phyloP scores from a whole-genome alignment of 2,113 vertebrate species.

The Collichthys lucidus region DNA sequence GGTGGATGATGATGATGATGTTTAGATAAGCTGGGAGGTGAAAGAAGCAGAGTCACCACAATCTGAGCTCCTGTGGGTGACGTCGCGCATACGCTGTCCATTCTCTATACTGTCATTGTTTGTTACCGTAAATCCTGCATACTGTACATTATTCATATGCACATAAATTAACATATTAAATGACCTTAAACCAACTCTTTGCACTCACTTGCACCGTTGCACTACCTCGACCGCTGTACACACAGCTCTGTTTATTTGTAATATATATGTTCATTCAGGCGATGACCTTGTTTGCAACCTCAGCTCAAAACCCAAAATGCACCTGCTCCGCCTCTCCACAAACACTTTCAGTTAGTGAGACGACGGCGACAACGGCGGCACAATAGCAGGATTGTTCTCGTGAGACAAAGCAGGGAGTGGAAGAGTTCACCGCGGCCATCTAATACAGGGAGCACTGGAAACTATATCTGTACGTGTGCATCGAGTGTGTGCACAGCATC shows the following conservation, averaged over 20 bases:
- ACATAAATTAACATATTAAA: not conserved
- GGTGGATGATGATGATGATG: too few species aligned
- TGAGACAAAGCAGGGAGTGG: slow-evolving; percentile 31
- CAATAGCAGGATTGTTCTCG: slow-evolving; percentile 66
- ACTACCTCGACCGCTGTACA: too few species aligned
- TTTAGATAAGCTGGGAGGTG: too few species aligned
- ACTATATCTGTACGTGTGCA: not conserved
- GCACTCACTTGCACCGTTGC: too few species aligned
- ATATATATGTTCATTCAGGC: not conserved
- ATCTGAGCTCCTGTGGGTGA: too few species aligned
- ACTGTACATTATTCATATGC: not conserved
- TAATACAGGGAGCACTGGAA: slow-evolving; percentile 27
- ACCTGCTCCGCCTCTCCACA: slow-evolving; percentile 42
- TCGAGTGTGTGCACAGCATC: not conserved
- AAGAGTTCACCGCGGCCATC: slow-evolving; percentile 31
- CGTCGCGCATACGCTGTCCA: too few species aligned
- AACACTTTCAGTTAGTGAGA: slow-evolving; percentile 52
- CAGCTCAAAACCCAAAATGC: slow-evolving; percentile 1
- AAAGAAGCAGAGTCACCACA: too few species aligned
- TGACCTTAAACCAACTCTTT: too few species aligned
- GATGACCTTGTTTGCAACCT: not conserved
- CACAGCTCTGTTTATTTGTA: too few species aligned
- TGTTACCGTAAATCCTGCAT: not conserved
- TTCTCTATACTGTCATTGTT: too few species aligned
- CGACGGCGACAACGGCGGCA: slow-evolving; percentile 49